Conservation (phyloP, 2,797 vertebrate genomes). For the Cuculus canorus region DNA sequence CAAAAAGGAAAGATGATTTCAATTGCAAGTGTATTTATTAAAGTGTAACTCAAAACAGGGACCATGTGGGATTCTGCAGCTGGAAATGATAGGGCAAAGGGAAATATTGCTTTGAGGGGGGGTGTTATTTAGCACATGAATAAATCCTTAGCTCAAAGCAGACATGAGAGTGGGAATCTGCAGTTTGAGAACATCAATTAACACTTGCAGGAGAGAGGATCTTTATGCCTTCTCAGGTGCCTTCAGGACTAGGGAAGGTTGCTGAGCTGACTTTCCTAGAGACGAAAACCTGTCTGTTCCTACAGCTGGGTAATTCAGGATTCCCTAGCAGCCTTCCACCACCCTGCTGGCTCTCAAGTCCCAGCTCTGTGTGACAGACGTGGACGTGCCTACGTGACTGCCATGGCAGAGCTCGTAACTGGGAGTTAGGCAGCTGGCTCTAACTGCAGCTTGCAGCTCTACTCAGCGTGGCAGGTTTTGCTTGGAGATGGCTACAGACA, state of each 20-base stretch:
- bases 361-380: fast-evolving
- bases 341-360: neutral
- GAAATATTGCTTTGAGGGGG: constrained; percentile 32
- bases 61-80: constrained; percentile 61
- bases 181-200: neutral
- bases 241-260: neutral
- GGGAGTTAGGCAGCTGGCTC: neutral
- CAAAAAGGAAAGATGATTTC: constrained; percentile 69
- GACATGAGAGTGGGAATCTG: neutral
- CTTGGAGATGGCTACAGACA: fast-evolving
- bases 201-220: neutral
- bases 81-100: constrained; percentile 64
- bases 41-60: constrained; percentile 71
- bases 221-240: neutral
- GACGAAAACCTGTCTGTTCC: neutral
- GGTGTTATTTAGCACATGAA: constrained; percentile 25
- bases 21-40: constrained; percentile 74
- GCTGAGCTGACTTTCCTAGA: neutral
- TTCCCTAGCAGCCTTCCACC: neutral
- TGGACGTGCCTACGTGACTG: fast-evolving
- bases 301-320: neutral
- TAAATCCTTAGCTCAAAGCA: constrained; percentile 32
- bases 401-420: fast-evolving
- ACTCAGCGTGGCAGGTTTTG: neutral
- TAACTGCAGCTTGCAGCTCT: neutral